phyloP scores from a whole-genome alignment of 2,888 invertebrate species.

The Stegophylla sp. region DNA sequence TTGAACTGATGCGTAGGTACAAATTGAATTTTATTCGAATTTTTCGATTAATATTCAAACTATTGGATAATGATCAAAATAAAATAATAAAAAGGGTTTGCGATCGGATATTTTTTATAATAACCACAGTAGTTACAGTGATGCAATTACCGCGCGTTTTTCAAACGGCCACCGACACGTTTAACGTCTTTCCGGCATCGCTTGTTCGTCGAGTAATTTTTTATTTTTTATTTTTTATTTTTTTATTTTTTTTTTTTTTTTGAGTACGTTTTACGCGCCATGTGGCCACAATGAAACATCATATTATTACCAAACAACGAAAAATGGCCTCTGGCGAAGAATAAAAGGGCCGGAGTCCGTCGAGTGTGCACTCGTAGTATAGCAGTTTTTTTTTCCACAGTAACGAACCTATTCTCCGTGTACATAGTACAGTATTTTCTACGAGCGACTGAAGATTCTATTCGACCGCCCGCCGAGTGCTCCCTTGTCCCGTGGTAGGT shows the following conservation, averaged over 20 bases:
- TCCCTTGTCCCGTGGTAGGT: background rate
- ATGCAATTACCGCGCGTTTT: background rate
- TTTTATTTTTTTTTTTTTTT: too few relatives aligned
- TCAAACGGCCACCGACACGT: background rate
- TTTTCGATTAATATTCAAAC: too few relatives aligned
- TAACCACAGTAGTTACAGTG: too few relatives aligned
- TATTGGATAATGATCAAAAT: too few relatives aligned
- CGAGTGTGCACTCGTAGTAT: constrained; percentile 16
- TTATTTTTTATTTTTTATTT: too few relatives aligned
- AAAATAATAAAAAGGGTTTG: too few relatives aligned
- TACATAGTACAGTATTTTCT: too few relatives aligned
- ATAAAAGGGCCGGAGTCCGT: constrained; percentile 31
- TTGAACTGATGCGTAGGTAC: too few relatives aligned
- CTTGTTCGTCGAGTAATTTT: background rate
- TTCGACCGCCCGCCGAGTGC: constrained; percentile 15
- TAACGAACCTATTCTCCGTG: constrained; percentile 46
- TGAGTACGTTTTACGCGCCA: background rate
- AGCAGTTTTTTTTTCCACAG: constrained; percentile 40
- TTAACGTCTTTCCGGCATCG: background rate
- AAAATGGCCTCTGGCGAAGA: constrained; percentile 24
- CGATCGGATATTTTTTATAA: too few relatives aligned
- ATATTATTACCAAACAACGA: constrained; percentile 21
- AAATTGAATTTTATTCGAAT: too few relatives aligned
- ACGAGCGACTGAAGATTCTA: constrained; percentile 18
- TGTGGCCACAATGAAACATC: constrained; percentile 33